These are phyloP conservation scores for Cheilosia urbana DNA, from an alignment of 2,888 invertebrate genomes.

Conservation along the genomic window DNA sequence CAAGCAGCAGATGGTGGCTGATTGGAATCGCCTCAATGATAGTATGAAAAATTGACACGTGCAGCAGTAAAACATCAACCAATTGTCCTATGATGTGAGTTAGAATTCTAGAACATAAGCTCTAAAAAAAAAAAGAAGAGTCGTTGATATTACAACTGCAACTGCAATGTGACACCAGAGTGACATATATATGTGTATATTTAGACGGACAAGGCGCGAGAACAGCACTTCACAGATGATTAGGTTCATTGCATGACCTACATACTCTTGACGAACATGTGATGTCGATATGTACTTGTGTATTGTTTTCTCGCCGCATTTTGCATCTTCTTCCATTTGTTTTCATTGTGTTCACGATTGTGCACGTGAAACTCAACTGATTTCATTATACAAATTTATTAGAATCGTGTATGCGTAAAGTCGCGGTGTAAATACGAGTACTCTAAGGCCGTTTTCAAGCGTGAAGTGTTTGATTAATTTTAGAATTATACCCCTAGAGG, in stretches of 20 bases:
- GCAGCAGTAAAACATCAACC: conserved; percentile 57
- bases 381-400: conserved; percentile 49
- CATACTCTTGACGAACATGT: conserved; percentile 55
- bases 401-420: conserved; percentile 20
- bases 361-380: conserved; percentile 63
- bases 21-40: no score
- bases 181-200: background rate
- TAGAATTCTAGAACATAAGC: conserved; percentile 67
- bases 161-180: conserved; percentile 4
- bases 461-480: conserved; percentile 67
- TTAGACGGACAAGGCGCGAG: conserved; percentile 20
- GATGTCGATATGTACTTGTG: conserved; percentile 19
- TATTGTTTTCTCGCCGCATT: conserved; percentile 6
- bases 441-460: conserved; percentile 46
- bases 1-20: background rate
- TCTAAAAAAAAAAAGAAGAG: conserved; percentile 6
- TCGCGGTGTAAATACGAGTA: conserved; percentile 9
- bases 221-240: conserved; percentile 64
- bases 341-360: conserved; percentile 19
- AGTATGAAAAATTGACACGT: background rate
- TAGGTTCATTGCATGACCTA: conserved; percentile 66
- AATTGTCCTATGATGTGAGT: conserved; percentile 69
- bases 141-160: conserved; percentile 40
- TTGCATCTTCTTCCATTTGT: conserved; percentile 22
- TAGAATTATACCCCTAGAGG: conserved; percentile 15